phyloP scores from a whole-genome alignment of 2,113 vertebrate genomes.

The Copsychus sechellarum region DNA sequence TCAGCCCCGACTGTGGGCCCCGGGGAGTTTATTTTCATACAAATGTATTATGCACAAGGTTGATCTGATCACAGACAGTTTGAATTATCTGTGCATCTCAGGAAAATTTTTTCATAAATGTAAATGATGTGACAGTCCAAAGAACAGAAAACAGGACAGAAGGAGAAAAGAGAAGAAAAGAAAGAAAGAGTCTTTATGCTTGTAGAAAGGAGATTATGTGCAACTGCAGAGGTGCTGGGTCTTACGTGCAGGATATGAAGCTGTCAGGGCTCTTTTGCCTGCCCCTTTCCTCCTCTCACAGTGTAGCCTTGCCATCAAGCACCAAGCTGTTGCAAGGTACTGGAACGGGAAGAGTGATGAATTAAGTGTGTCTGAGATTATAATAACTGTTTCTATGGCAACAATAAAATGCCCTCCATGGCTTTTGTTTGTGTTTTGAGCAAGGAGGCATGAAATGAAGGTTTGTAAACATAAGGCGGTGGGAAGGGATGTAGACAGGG shows the following conservation, averaged over 20 bases:
- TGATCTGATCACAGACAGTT: conserved; percentile 79
- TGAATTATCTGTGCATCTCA: conserved; percentile 70
- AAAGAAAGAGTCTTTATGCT: neutral
- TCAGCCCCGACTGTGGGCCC: conserved; percentile 66
- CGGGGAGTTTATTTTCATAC: conserved; percentile 75
- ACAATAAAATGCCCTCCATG: conserved; percentile 63
- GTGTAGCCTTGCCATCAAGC: neutral
- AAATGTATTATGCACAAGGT: conserved; percentile 79
- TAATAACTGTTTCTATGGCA: conserved; percentile 76
- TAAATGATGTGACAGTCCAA: conserved; percentile 70
- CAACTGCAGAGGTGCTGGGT: neutral
- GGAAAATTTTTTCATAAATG: conserved; percentile 78
- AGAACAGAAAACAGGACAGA: conserved; percentile 49
- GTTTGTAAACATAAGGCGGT: conserved; percentile 16
- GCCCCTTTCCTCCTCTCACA: neutral
- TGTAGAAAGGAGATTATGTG: neutral
- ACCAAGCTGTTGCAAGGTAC: conserved; percentile 40
- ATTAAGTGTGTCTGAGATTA: conserved; percentile 73
- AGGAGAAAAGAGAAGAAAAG: neutral
- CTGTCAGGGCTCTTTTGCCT: neutral
- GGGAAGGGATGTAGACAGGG: neutral
- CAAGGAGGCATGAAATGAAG: conserved; percentile 53
- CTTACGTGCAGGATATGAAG: neutral
- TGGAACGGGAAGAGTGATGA: conserved; percentile 44
- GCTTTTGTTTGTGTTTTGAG: conserved; percentile 67